Conservation (phyloP, 2,113 vertebrate genomes). For the Syngnathus typhle region DNA sequence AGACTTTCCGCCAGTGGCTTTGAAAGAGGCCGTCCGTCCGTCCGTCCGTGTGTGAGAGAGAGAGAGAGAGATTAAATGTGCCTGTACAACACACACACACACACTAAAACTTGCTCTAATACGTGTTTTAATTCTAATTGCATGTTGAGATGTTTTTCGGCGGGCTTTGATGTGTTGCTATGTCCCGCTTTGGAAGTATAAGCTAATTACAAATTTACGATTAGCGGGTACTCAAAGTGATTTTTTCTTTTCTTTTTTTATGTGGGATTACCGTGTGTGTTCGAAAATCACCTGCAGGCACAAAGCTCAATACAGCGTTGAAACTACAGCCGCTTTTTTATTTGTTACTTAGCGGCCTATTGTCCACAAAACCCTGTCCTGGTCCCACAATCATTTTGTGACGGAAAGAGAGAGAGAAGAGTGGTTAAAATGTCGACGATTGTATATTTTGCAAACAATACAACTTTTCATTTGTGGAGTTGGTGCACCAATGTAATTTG, state of each 20-base stretch:
- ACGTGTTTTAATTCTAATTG: slow-evolving; percentile 46
- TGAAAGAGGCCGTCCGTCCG: slow-evolving; percentile 24
- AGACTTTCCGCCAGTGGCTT: slow-evolving; percentile 55
- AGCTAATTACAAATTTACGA: slow-evolving; percentile 39
- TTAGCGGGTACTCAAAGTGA: slow-evolving; percentile 17
- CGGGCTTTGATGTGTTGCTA: slow-evolving; percentile 43
- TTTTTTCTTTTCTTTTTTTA: slow-evolving; percentile 9
- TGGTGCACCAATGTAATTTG: too few species aligned
- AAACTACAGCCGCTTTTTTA: background rate
- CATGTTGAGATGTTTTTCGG: slow-evolving; percentile 33
- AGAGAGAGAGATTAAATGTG: background rate
- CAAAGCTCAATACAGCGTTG: background rate
- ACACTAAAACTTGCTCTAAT: slow-evolving; percentile 40
- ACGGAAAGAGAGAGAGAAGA: background rate
- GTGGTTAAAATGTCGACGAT: too few species aligned
- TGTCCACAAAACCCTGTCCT: background rate
- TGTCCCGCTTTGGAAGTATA: slow-evolving; percentile 22
- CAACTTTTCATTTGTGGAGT: too few species aligned
- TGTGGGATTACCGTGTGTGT: slow-evolving; percentile 4
- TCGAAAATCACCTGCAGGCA: slow-evolving; percentile 22
- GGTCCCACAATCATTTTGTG: background rate
- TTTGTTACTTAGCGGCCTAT: background rate
- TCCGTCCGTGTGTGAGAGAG: slow-evolving; percentile 1
- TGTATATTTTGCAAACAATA: too few species aligned
- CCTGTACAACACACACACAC: background rate